Evolutionary conservation across 64 coral and sea anemone species (phyloP), one percentile per base, ranked within the genome.

Genomic region (Montipora efflorescens): DNA sequence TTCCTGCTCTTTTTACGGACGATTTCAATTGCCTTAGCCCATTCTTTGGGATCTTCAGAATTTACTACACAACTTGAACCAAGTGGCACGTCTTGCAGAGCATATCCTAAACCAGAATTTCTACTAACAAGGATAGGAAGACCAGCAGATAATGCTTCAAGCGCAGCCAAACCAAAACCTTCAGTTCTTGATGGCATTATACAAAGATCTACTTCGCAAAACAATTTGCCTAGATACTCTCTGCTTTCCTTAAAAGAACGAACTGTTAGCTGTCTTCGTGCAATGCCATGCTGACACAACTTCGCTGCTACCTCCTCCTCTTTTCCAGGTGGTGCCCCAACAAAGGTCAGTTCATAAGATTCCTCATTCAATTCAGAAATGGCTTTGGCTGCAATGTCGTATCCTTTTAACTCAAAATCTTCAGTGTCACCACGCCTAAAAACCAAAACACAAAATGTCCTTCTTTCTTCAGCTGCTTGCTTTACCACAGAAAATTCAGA

Each of bases 151-250:
- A 84, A 67, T 13, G 81, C 81, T 68, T 80, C 48, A 80, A 80
- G 78, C 0, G 48, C 78, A 59, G 78, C 18, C 7, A 80, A 5
- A 2, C 78, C 81, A 67, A 67, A 84, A 1, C 81, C 81, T 15
- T 84, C 81, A 67, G 81, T 84, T 62, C 81, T 62, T 67, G 81
- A 84, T 49, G 81, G 81, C 81, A 84, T 84, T 18, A 84, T 68
- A 1, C 13, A 58, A n/a, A 84, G 81, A 84, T 84, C 81, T 23
- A 84, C 81, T 19, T 84, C 81, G 48, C 81, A 84, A 4, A 84
- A 84, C 43, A 84, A 47, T 2, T 15, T 46, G 43, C 15, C 61
- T 2, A 84, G 59, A 12, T 36, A 0, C 13, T 84, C 81, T n/a
- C 81, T 84, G 59, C 81, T 84, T 66, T 84, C 81, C 3, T 69